Base-by-base conservation (phyloP, 2,888 invertebrate genomes). In the Ochropacha duplaris region DNA sequence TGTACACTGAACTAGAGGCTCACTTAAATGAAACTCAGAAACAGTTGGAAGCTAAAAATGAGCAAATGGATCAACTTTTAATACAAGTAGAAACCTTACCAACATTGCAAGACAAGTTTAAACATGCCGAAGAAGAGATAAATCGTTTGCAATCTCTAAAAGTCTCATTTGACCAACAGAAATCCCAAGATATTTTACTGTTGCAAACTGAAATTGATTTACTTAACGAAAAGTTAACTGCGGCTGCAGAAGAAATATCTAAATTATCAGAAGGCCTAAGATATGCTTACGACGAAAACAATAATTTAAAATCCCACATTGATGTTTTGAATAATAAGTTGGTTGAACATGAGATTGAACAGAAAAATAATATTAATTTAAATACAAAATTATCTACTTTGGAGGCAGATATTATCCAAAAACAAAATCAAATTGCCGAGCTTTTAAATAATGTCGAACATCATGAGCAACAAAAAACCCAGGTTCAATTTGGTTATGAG, bases 1-100 rank as follows among this genome's bases (percentile, higher is more conserved):
- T 95, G 63, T 95, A 95, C 68, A 89, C 94, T 36, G 96, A 96
- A 64, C 81, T 96, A 36, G 95, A 96, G 85, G 79, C 83, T 50
- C 94, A 93, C 65, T 76, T 86, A 39, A 73, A 74, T 36, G 86
- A 88, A 62, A 73, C 77, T 50, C 84, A 88, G 71, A 88, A 83
- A 69, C 81, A 88, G 66, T 64, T 89, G 11, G 76, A 79, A 68
- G 59, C 62, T 9, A 87, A 86, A 68, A 84, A 79, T 72, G 73
- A 78, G 24, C 81, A 88, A 57, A 59, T 87, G 56, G 90, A 90
- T 51, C 85, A 88, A 62, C 68, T 88, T 54, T 65, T 76, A 24
- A 79, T 85, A 68, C 86, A 92, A 75, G 75, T 84, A 14, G 86
- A 87, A 60, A 84, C 84, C 50, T 71, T 90, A 22, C 86, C 88